phyloP scores from a whole-genome alignment of 2,888 invertebrate species.

The Sycophila texana region DNA sequence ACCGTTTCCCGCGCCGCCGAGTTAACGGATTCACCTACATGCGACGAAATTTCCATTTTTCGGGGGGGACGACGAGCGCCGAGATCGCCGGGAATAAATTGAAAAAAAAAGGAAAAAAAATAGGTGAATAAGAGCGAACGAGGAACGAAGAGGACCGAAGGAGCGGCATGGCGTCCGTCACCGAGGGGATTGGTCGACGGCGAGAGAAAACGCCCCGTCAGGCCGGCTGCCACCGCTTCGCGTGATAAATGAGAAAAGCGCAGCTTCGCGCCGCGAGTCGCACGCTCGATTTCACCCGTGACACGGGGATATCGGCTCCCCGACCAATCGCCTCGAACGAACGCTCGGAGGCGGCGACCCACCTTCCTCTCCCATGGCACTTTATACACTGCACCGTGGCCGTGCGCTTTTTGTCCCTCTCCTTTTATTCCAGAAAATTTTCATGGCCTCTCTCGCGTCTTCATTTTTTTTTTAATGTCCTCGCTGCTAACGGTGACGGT shows the following conservation, averaged over 20 bases:
- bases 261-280: slow-evolving; percentile 63
- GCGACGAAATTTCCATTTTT: no score
- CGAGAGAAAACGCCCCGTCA: slow-evolving; percentile 44
- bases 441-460: no score
- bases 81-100: background rate
- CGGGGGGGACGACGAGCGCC: background rate
- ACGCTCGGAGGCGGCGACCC: background rate
- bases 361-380: background rate
- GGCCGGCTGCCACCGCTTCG: background rate
- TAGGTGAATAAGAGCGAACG: background rate
- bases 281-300: slow-evolving; percentile 72
- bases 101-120: no score
- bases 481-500: no score
- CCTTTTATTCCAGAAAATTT: background rate
- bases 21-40: slow-evolving; percentile 38
- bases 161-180: slow-evolving; percentile 9
- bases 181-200: slow-evolving; percentile 27
- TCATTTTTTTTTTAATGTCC: no score
- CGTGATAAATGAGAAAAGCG: slow-evolving; percentile 61
- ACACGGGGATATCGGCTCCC: slow-evolving; percentile 58
- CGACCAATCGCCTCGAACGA: slow-evolving; percentile 20
- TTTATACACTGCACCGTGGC: background rate
- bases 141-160: background rate
- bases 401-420: no score
- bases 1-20: slow-evolving; percentile 33